Evolutionary conservation across 30 jellyfish, hydroid and myxozoan species (phyloP), one percentile per base, ranked within the genome.

Genomic region (Sanderia malayensis): DNA sequence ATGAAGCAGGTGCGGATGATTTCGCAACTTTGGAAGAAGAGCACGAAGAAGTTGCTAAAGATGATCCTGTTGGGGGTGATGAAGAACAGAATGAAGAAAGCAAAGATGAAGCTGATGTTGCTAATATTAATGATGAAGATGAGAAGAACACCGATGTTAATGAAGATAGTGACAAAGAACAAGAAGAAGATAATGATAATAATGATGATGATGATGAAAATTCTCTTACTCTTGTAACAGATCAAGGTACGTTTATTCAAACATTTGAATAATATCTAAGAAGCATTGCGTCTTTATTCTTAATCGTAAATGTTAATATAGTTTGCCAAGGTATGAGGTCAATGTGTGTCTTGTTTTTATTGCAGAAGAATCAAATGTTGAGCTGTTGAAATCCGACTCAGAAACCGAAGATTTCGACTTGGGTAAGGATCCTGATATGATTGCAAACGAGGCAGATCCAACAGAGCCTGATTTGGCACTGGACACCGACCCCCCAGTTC

Each of bases 341-440:
- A n/a, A n/a, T n/a, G n/a, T n/a, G n/a, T n/a, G n/a, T n/a, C n/a
- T n/a, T n/a, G n/a, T n/a, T n/a, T n/a, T n/a, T n/a, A n/a, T n/a
- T n/a, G n/a, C 52, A 73, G 85, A 73, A 73, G 4, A 55, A 28
- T 19, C 78, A 76, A 45, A 25, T 62, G 37, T 37, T 15, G 58
- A 61, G 18, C 15, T 67, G 24, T 44, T 74, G 37, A 71, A 76
- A 46, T 37, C 80, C 23, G 81, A 68, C 41, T 61, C 80, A 1
- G 93, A 81, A n/a, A 49, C 46, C 33, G 85, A 57, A 24, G 73
- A 26, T 0, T 67, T 81, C 15, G 93, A 81, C 68, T 26, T 31
- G 10, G 93, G 93, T 8, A 44, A 70, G 26, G 93, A 81, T 61
- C 93, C 93, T n/a, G 93, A 81, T 57, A 41, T 31, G 33, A 49